Evolutionary conservation across 2,113 vertebrate species (phyloP).

Genomic region (Istiophorus platypterus): DNA sequence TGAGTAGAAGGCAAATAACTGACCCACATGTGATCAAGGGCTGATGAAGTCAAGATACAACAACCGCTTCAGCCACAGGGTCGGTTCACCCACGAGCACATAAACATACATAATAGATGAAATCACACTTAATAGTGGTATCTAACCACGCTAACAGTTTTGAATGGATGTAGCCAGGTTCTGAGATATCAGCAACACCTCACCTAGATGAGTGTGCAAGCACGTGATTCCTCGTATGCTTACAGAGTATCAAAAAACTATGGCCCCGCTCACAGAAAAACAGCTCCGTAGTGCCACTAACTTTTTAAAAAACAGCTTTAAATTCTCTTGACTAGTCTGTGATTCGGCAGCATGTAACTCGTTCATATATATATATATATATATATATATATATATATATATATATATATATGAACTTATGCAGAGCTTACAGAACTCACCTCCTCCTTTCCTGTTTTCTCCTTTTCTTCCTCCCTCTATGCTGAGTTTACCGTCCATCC

Average conservation of each 20-base stretch:
- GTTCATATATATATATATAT: no score
- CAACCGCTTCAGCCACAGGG: neutral
- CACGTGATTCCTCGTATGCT: neutral
- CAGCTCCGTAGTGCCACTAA: neutral
- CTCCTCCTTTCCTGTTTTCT: slow-evolving; percentile 4
- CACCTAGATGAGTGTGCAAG: neutral
- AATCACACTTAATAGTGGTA: neutral
- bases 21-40: neutral
- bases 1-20: neutral
- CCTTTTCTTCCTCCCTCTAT: neutral
- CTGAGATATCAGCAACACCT: neutral
- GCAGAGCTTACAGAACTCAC: neutral
- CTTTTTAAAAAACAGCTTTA: neutral
- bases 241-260: neutral
- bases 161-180: neutral
- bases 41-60: neutral
- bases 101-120: no score
- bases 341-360: neutral
- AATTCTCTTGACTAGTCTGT: neutral
- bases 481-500: slow-evolving; percentile 31
- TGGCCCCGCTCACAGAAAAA: neutral
- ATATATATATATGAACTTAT: no score
- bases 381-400: no score
- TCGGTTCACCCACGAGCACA: neutral
- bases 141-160: neutral